Conservation (phyloP, 2,797 vertebrate species). For the Gila robusta region DNA sequence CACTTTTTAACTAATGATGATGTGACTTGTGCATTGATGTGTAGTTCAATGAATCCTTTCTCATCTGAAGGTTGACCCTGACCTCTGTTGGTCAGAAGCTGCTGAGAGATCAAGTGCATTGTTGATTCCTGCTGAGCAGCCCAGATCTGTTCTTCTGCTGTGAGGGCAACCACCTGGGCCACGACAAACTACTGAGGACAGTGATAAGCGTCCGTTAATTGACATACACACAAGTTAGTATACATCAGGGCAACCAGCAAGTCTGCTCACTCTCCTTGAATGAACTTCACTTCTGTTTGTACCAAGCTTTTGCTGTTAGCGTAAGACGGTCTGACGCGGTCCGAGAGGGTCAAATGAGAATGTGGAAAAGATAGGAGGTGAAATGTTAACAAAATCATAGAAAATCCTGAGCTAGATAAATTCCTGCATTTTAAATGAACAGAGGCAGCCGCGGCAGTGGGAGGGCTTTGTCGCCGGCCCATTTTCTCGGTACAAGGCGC, state of each 20-base stretch:
- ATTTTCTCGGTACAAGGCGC: conserved; percentile 77
- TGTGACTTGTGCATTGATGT: conserved; percentile 47
- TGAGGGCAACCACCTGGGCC: conserved; percentile 65
- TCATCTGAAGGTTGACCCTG: conserved; percentile 70
- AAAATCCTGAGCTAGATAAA: conserved; percentile 79
- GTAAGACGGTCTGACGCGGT: conserved; percentile 57
- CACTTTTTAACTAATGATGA: conserved; percentile 24
- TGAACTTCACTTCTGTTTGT: conserved; percentile 70
- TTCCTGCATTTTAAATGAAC: conserved; percentile 79
- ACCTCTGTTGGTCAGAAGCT: conserved; percentile 67
- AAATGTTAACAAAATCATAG: conserved; percentile 83
- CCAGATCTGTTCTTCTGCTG: conserved; percentile 55
- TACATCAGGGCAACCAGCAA: conserved; percentile 20
- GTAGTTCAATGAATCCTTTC: conserved; percentile 37
- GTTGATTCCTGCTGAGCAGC: conserved; percentile 64
- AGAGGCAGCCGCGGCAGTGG: conserved; percentile 69
- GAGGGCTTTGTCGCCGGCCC: conserved; percentile 80
- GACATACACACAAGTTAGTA: conserved; percentile 55
- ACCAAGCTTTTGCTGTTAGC: conserved; percentile 50
- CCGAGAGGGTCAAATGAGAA: conserved; percentile 44
- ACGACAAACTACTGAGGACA: conserved; percentile 52
- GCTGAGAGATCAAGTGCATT: conserved; percentile 72
- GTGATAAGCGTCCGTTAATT: conserved; percentile 66
- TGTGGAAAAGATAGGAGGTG: conserved; percentile 77
- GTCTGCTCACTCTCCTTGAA: conserved; percentile 38